phyloP scores from a whole-genome alignment of 2,888 invertebrate species.

The Drosophila multiciliata region DNA sequence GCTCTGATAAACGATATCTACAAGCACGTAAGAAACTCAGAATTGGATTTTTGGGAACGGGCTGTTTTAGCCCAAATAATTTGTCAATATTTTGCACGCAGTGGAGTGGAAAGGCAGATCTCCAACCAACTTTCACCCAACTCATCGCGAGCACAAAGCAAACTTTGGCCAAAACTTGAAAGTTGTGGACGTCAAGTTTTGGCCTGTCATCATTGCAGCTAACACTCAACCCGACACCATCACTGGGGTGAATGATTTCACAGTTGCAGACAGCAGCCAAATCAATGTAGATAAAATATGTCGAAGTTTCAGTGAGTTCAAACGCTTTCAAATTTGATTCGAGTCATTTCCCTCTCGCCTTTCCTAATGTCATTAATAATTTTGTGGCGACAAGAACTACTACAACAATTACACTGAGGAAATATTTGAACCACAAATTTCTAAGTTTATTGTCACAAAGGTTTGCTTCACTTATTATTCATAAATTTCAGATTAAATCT shows the following conservation, averaged over 20 bases:
- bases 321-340: background rate
- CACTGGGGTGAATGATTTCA: constrained; percentile 22
- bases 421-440: rapidly evolving
- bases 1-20: constrained; percentile 8
- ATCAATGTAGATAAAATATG: background rate
- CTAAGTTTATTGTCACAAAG: background rate
- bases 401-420: background rate
- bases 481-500: background rate
- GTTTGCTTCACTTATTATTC: background rate
- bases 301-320: background rate
- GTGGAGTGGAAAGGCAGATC: constrained; percentile 42
- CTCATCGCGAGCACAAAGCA: constrained; percentile 11
- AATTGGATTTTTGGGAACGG: constrained; percentile 30
- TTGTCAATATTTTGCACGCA: constrained; percentile 69
- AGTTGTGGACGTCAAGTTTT: constrained; percentile 25
- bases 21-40: constrained; percentile 61
- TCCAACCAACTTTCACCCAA: constrained; percentile 3
- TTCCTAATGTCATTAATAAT: constrained; percentile 17
- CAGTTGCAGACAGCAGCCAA: constrained; percentile 10
- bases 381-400: constrained; percentile 7
- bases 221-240: background rate
- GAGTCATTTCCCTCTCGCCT: constrained; percentile 4
- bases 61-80: constrained; percentile 33
- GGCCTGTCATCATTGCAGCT: constrained; percentile 39
- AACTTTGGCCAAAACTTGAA: constrained; percentile 29